Conservation (phyloP, 2,113 vertebrate genomes). For the Bungarus multicinctus region DNA sequence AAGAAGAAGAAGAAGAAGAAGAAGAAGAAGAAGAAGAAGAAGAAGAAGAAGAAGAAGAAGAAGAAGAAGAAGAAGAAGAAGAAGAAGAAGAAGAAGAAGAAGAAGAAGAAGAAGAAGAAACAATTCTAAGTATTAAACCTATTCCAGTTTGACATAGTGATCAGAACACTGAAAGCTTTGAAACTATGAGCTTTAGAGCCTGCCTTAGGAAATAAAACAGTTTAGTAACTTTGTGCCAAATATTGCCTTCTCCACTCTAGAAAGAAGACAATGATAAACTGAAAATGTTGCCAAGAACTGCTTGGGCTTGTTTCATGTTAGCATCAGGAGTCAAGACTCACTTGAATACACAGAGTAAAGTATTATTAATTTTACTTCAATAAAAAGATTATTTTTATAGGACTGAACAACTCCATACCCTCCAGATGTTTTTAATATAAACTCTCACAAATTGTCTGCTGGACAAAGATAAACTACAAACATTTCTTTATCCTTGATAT, state of each 20-base stretch:
- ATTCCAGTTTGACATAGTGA: not conserved
- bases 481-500: constrained; percentile 2
- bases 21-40: too few species aligned
- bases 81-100: not conserved
- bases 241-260: not conserved
- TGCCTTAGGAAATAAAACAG: not conserved
- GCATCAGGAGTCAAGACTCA: not conserved
- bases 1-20: too few species aligned
- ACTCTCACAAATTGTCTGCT: not conserved
- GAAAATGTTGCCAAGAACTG: not conserved
- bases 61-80: not conserved
- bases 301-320: not conserved
- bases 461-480: not conserved
- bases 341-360: not conserved
- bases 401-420: not conserved
- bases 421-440: not conserved
- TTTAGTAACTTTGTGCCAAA: not conserved
- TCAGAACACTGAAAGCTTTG: not conserved
- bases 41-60: too few species aligned
- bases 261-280: not conserved
- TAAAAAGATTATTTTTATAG: constrained; percentile 26
- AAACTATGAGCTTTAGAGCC: not conserved
- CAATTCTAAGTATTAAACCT: not conserved
- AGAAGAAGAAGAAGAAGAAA: too few species aligned
- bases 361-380: constrained; percentile 6